A percentile compares a stretch with the other conserved stretches of the same genome.
These are phyloP conservation scores for Leucoma salicis DNA, from an alignment of 2,888 invertebrate genomes.

Conservation along the genomic window DNA sequence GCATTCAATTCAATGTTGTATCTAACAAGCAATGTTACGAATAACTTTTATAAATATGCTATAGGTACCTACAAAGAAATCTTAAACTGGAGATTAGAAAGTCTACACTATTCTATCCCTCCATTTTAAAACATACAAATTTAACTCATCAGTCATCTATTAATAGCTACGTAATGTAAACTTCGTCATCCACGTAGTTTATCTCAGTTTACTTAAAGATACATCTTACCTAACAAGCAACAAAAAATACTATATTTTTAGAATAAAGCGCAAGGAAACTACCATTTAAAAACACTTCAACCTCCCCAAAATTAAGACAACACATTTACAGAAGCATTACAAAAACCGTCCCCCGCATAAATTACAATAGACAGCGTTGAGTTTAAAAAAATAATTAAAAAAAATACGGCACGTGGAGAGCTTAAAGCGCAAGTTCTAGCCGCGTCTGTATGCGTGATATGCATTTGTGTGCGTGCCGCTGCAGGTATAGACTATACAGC, in stretches of 20 bases:
- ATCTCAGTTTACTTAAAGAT: background rate
- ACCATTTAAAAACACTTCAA: conserved; percentile 15
- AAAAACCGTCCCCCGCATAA: conserved; percentile 37
- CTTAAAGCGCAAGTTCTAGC: conserved; percentile 66
- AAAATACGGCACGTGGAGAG: conserved; percentile 54
- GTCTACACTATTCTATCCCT: too few species aligned
- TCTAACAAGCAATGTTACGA: too few species aligned
- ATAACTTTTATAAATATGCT: too few species aligned
- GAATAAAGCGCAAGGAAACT: conserved; percentile 1
- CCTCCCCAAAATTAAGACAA: conserved; percentile 30
- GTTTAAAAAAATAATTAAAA: conserved; percentile 38
- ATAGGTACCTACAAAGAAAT: too few species aligned
- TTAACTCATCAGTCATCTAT: background rate
- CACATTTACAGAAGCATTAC: conserved; percentile 25
- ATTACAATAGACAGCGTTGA: conserved; percentile 51
- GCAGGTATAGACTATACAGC: conserved; percentile 75
- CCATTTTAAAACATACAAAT: too few species aligned
- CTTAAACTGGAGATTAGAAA: too few species aligned
- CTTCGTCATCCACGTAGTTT: background rate
- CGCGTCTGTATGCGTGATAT: conserved; percentile 53
- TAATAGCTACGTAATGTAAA: conserved; percentile 1
- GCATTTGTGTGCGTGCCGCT: conserved; percentile 71
- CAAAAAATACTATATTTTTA: conserved; percentile 8
- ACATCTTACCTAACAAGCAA: background rate
- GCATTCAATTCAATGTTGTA: too few species aligned